These are phyloP conservation scores for Patella vulgata DNA, from an alignment of 1,140 invertebrate species.

Conservation along the genomic window DNA sequence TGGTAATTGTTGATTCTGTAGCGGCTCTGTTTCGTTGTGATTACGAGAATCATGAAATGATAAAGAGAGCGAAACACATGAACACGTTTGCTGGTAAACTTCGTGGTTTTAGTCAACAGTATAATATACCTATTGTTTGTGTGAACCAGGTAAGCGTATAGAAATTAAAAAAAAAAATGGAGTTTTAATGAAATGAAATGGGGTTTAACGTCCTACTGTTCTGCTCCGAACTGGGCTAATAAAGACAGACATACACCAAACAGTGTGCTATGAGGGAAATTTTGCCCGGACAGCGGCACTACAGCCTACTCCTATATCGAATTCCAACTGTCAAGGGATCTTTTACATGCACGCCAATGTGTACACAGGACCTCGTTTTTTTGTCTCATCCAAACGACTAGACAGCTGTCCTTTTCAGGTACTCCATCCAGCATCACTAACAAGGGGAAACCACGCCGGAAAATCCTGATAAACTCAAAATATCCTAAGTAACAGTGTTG, in stretches of 20 bases:
- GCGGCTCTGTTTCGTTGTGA: slow-evolving; percentile 77
- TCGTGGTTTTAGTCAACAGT: slow-evolving; percentile 70
- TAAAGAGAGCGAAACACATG: slow-evolving; percentile 72
- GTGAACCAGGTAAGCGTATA: slow-evolving; percentile 76
- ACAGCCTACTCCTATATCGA: too few species aligned
- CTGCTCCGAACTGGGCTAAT: too few species aligned
- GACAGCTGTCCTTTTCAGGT: neutral
- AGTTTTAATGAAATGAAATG: too few species aligned
- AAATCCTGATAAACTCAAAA: neutral
- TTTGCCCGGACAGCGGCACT: too few species aligned
- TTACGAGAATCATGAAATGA: slow-evolving; percentile 66
- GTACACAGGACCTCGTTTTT: too few species aligned
- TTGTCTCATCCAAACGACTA: too few species aligned
- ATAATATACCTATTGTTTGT: slow-evolving; percentile 74
- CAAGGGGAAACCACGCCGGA: too few species aligned
- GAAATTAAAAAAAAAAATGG: neutral
- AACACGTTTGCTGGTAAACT: slow-evolving; percentile 71
- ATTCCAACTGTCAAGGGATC: too few species aligned
- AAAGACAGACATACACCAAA: too few species aligned
- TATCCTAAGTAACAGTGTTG: neutral
- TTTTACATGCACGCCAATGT: too few species aligned
- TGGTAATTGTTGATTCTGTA: slow-evolving; percentile 81
- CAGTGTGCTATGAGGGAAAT: too few species aligned
- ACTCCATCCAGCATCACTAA: neutral
- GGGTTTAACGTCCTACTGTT: too few species aligned